Percentiles rank a stretch among this genome's conserved stretches.
Conservation (phyloP, 2,113 vertebrate species). For the Barbus barbus region DNA sequence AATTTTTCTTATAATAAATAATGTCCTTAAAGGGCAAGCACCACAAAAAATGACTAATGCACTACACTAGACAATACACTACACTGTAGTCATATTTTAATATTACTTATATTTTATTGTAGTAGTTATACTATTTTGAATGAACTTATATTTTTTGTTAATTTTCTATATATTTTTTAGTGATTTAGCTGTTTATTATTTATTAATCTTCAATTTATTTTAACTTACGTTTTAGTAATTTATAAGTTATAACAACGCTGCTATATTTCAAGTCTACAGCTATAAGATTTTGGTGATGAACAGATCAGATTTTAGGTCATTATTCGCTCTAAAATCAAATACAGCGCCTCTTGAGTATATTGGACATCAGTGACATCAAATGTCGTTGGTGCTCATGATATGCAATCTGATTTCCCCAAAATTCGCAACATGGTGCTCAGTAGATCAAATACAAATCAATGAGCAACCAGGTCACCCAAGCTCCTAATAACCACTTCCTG, state of each 20-base stretch:
- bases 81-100: background rate
- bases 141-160: background rate
- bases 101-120: background rate
- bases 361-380: background rate
- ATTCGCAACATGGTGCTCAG: background rate
- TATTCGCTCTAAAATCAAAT: background rate
- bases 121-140: background rate
- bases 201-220: background rate
- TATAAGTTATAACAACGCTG: too few relatives aligned
- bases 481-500: conserved; percentile 29
- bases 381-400: background rate
- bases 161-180: too few relatives aligned
- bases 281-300: background rate
- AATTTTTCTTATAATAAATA: background rate
- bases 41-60: background rate
- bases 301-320: background rate
- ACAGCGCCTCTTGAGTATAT: background rate
- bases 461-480: conserved; percentile 39
- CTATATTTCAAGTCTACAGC: too few relatives aligned
- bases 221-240: background rate
- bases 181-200: too few relatives aligned
- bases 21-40: background rate
- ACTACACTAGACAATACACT: background rate
- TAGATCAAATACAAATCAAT: conserved; percentile 23
- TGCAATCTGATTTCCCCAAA: conserved; percentile 4